Conservation (phyloP, 2,888 invertebrate species). For the Leuctra nigra region DNA sequence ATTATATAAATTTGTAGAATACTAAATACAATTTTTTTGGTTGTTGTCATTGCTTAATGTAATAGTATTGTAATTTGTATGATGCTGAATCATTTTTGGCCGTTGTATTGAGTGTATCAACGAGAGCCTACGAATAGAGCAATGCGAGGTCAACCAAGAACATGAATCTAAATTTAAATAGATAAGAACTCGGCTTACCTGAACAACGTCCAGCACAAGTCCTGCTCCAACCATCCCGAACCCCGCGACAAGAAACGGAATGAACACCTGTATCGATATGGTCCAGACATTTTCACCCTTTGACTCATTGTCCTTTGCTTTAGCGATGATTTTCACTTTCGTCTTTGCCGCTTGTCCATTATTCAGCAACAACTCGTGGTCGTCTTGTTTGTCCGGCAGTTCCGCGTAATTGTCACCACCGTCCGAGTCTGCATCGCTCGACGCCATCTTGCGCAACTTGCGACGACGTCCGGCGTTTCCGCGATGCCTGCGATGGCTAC, state of each 20-base stretch:
- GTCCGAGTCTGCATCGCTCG: constrained; percentile 12
- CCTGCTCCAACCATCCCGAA: constrained; percentile 90
- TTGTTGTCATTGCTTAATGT: no score
- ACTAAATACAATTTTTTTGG: no score
- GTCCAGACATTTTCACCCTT: constrained; percentile 26
- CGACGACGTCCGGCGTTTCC: constrained; percentile 6
- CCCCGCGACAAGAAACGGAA: constrained; percentile 80
- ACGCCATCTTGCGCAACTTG: constrained; percentile 19
- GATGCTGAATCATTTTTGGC: no score
- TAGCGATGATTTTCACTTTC: background rate
- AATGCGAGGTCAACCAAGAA: no score
- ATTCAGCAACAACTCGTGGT: background rate
- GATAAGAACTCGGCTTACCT: constrained; percentile 41
- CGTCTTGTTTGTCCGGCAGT: background rate
- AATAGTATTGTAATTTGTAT: no score
- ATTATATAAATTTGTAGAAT: no score
- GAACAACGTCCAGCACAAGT: constrained; percentile 75
- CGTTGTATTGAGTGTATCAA: no score
- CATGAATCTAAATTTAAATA: no score
- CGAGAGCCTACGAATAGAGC: no score
- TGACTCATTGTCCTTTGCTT: background rate
- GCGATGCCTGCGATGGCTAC: constrained; percentile 21
- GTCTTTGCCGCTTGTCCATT: background rate
- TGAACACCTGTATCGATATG: constrained; percentile 64
- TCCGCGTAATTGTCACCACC: background rate